Percentiles rank a stretch among this genome's conserved stretches.
Evolutionary conservation across 2,797 vertebrate genomes (phyloP).

Genomic region (Lithobates pipiens): DNA sequence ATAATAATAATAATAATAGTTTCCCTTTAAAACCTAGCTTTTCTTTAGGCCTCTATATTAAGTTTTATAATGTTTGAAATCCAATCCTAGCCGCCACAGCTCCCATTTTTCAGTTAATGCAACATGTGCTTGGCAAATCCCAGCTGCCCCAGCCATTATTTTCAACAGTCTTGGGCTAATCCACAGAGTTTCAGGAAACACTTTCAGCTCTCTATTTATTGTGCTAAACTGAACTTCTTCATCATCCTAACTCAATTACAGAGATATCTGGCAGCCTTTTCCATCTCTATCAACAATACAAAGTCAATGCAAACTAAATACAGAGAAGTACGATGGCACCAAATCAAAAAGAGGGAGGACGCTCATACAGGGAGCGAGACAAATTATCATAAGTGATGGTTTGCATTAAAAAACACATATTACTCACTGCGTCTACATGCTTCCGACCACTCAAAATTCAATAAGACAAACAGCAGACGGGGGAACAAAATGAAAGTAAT

Average conservation of each 20-base stretch:
- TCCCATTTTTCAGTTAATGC: constrained; percentile 31
- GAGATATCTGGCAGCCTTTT: not conserved
- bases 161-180: constrained; percentile 2
- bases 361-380: constrained; percentile 62
- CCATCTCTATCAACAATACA: not conserved
- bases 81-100: not conserved
- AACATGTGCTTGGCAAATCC: constrained; percentile 19
- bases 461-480: constrained; percentile 61
- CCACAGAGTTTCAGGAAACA: constrained; percentile 35
- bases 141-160: constrained; percentile 41
- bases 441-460: constrained; percentile 66
- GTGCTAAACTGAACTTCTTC: constrained; percentile 49
- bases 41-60: not conserved
- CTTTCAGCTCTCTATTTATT: constrained; percentile 40
- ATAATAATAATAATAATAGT: not conserved
- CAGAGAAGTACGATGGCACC: constrained; percentile 2
- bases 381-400: constrained; percentile 70
- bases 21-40: not conserved
- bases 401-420: constrained; percentile 75
- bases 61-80: not conserved
- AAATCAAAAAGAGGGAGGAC: constrained; percentile 60
- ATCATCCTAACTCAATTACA: constrained; percentile 35
- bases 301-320: constrained; percentile 24
- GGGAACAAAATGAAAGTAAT: constrained; percentile 66
- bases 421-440: constrained; percentile 64